A percentile compares a stretch with the other conserved stretches of the same genome.
These are phyloP conservation scores for Coelopa pilipes DNA, from an alignment of 2,888 invertebrate genomes.

Conservation along the genomic window DNA sequence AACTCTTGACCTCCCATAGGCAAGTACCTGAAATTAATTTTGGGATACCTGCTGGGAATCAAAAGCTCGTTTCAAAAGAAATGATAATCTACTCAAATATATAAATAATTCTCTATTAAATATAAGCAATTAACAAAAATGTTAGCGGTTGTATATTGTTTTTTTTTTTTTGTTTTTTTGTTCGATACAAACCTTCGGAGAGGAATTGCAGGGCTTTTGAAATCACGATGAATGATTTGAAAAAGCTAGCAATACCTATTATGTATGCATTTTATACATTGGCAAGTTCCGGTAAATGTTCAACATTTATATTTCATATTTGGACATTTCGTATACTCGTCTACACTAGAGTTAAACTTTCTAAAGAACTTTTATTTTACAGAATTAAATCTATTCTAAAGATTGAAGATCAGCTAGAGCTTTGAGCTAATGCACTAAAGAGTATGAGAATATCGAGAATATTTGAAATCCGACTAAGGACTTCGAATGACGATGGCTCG, in stretches of 20 bases:
- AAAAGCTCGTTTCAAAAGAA: background rate
- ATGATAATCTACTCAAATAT: background rate
- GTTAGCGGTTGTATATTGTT: background rate
- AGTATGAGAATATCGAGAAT: too few species aligned
- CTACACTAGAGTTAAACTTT: background rate
- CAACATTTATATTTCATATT: slow-evolving; percentile 57
- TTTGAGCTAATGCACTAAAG: too few species aligned
- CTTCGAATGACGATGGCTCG: background rate
- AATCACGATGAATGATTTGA: slow-evolving; percentile 34
- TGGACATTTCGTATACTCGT: background rate
- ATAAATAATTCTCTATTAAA: background rate
- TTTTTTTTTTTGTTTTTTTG: background rate
- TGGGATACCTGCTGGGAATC: too few species aligned
- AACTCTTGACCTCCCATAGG: background rate
- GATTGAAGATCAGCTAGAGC: too few species aligned
- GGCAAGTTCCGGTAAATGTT: slow-evolving; percentile 61
- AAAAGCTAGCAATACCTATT: slow-evolving; percentile 35
- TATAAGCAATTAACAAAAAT: too few species aligned
- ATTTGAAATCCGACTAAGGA: background rate
- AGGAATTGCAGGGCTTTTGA: slow-evolving; percentile 24
- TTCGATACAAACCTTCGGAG: slow-evolving; percentile 38
- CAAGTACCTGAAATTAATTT: too few species aligned
- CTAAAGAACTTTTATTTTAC: background rate
- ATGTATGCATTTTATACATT: slow-evolving; percentile 18
- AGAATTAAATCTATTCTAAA: too few species aligned